Evolutionary conservation across 1,140 invertebrate genomes (phyloP), one percentile per base, ranked within the genome.

Genomic region (Pseudomyrmex concolor): DNA sequence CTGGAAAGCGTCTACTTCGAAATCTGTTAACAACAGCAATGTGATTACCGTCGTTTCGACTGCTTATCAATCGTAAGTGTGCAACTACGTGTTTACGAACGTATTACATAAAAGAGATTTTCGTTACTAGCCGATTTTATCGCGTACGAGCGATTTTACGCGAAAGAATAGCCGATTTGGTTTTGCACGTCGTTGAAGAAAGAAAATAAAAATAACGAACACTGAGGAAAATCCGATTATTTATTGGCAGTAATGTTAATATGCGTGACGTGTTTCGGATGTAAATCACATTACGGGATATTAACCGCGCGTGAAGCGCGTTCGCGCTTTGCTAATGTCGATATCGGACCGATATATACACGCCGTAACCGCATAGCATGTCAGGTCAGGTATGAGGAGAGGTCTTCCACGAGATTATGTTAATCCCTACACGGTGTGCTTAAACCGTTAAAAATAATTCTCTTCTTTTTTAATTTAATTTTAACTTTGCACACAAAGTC

Each of bases 251-350:
- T 12, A 10, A 51, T 13, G 50, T 64, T 84, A 64, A 62, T 62
- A 51, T 13, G n/a, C n/a, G 12, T 25, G 8, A 43, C 17, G 34
- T n/a, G 34, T 71, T 71, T 54, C 22, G 10, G 10, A 54, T 34
- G 12, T 70, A 68, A 81, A 86, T 84, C 83, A 72, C 67, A 76
- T 70, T 51, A 54, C n/a, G 50, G 25, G 8, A 54, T 76, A 86
- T 86, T 86, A 86, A 83, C 50, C 66, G 64, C 43, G 57, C 54
- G 34, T 7, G 82, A 86, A 86, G 55, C 71, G 78, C 77, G 10
- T 50, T 50, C 48, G 68, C 63, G 64, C 68, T 81, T 60, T 71
- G 19, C 34, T 86, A 83, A 86, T 60, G 84, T 86, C 66, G 77
- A 86, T 86, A 86, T 84, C 73, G 55, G 62, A 34, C 15, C 15